Base-by-base conservation (phyloP, 2,797 vertebrate genomes). In the Artibeus lituratus region DNA sequence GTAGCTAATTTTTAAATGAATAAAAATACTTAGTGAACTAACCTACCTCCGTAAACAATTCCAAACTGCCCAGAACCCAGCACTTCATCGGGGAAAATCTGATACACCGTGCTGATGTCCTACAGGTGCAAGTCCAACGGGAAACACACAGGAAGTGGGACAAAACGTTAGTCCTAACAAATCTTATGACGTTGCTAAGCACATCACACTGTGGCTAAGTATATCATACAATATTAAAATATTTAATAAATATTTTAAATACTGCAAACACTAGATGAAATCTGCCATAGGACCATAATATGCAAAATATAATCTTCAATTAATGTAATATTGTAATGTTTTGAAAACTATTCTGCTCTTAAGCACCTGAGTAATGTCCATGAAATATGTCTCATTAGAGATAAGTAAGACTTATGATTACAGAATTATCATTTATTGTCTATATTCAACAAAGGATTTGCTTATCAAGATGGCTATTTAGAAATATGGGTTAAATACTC, bases 51-150 rank as follows among this genome's bases (percentile, higher is more conserved):
- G 67, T 99, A 99, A 91, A 99, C 99, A 97, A 99, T 99, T 93
- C 99, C 99, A 98, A 99, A 99, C 96, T 99, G 99, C 94, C 99
- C 99, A 6, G 99, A 99, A 67, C 99, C 99, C 19, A 99, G 98
- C 82, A 99, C 99, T 96, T 99, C 99, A 87, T 99, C 99, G 47
- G 99, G 99, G 97, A 99, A 99, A 98, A 99, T 99, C 97, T 99
- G 99, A 97, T 99, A 99, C 5, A 99, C 98, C 2, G 99, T 99
- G 98, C 99, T 99, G 96, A 99, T 99, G 90, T 99, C 99, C 99
- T 99, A 97, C 53, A 96, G 95, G 97, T 72, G 51, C 47, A 98
- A 97, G 94, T 47, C 67, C 80, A 97, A n/a, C 0, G 93, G 55
- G 94, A 81, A 95, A 93, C 95, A 98, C 97, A 26, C n/a, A 59